Conservation (phyloP, 1,140 invertebrate species). For the Solen grandis region DNA sequence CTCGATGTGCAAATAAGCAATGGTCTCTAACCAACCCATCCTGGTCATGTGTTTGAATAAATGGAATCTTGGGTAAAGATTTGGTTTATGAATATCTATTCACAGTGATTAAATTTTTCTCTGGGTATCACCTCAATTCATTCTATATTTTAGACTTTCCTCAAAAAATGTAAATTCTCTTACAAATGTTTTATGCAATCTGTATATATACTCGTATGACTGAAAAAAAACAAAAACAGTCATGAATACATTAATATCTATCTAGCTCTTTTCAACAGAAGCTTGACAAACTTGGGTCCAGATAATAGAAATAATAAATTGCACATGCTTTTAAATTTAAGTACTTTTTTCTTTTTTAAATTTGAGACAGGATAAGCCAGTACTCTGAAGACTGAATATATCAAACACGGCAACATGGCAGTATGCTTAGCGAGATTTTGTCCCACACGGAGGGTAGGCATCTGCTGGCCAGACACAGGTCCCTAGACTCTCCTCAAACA, state of each 20-base stretch:
- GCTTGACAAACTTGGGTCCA: background rate
- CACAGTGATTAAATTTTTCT: no score
- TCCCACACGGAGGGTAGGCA: conserved; percentile 37
- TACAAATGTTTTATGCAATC: no score
- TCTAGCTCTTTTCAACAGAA: background rate
- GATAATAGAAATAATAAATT: background rate
- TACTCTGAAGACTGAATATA: background rate
- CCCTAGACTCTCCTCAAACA: conserved; percentile 31
- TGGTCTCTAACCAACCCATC: no score
- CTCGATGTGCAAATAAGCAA: no score
- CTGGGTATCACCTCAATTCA: no score
- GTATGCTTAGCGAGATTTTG: background rate
- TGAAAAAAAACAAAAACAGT: no score
- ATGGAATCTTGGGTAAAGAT: no score
- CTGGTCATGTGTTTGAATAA: no score
- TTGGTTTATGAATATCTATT: no score
- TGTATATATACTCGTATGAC: no score
- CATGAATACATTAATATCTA: background rate
- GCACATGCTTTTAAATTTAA: background rate
- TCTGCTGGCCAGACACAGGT: conserved; percentile 42
- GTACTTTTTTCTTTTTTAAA: background rate
- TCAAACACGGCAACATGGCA: background rate
- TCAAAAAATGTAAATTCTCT: no score
- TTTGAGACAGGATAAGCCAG: background rate
- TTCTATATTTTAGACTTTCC: no score